These are phyloP conservation scores for Pomacea canaliculata DNA, from an alignment of 2,888 invertebrate species.

Conservation along the genomic window DNA sequence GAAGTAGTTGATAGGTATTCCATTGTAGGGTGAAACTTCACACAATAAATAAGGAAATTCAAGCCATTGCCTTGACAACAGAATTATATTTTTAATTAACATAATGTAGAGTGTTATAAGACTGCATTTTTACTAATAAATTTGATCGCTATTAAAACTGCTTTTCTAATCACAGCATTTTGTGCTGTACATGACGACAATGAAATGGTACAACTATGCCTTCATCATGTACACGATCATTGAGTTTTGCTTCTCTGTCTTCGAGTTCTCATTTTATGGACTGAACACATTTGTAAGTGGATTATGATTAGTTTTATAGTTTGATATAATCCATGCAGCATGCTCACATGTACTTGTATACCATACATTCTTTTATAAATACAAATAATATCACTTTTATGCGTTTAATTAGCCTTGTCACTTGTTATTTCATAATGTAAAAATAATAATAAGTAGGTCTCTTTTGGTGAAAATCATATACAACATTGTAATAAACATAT, in stretches of 20 bases:
- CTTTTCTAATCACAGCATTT: conserved; percentile 56
- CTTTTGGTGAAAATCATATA: too few relatives aligned
- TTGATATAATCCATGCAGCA: background rate
- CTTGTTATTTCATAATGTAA: too few relatives aligned
- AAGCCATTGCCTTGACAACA: too few relatives aligned
- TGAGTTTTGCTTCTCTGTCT: conserved; percentile 63
- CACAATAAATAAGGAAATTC: too few relatives aligned
- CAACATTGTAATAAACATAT: too few relatives aligned
- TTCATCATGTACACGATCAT: conserved; percentile 62
- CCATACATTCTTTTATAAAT: background rate
- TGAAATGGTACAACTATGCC: conserved; percentile 54
- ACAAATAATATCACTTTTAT: background rate
- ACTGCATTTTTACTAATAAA: too few relatives aligned
- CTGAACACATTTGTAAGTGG: conserved; percentile 68
- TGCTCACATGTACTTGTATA: background rate
- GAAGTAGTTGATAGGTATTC: too few relatives aligned
- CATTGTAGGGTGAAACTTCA: too few relatives aligned
- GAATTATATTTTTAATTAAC: too few relatives aligned
- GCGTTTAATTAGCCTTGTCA: background rate
- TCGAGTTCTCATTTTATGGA: conserved; percentile 67
- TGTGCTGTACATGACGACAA: conserved; percentile 60
- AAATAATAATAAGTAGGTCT: too few relatives aligned
- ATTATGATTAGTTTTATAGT: background rate
- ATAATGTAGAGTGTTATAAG: too few relatives aligned
- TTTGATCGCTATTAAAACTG: too few relatives aligned